Conservation (phyloP, 2,888 invertebrate genomes). For the Tipula unca region DNA sequence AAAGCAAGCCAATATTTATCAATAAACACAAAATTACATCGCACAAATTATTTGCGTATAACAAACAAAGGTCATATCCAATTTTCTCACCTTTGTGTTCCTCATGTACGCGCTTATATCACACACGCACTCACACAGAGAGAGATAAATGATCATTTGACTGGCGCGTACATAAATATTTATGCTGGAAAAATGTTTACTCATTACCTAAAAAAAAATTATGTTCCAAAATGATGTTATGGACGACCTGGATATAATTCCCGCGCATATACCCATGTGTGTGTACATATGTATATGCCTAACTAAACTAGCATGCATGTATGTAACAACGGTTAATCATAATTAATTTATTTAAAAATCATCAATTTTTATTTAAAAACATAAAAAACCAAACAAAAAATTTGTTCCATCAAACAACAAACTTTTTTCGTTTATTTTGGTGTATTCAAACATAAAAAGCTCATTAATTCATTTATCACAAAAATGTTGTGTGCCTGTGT, state of each 20-base stretch:
- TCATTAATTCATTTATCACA: neutral
- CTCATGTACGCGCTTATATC: neutral
- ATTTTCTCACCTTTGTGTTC: neutral
- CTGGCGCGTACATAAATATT: neutral
- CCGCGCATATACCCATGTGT: neutral
- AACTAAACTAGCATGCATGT: neutral
- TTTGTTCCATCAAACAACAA: neutral
- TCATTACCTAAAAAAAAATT: neutral
- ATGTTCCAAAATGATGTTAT: neutral
- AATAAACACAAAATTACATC: neutral
- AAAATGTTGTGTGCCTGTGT: neutral
- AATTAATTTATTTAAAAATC: conserved; percentile 8
- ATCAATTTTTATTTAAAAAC: neutral
- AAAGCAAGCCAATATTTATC: neutral
- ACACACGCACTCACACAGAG: neutral
- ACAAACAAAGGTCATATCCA: neutral
- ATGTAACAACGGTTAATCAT: neutral
- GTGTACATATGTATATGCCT: neutral
- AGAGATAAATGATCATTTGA: neutral
- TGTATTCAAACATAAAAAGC: neutral
- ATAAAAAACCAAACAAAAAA: neutral
- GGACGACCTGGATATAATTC: neutral
- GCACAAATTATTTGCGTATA: neutral
- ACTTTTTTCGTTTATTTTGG: neutral
- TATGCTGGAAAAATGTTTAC: neutral